A percentile compares a stretch with the other conserved stretches of the same genome.
These are phyloP conservation scores for Cyphomyrmex costatus DNA, from an alignment of 1,140 invertebrate species.

Conservation along the genomic window DNA sequence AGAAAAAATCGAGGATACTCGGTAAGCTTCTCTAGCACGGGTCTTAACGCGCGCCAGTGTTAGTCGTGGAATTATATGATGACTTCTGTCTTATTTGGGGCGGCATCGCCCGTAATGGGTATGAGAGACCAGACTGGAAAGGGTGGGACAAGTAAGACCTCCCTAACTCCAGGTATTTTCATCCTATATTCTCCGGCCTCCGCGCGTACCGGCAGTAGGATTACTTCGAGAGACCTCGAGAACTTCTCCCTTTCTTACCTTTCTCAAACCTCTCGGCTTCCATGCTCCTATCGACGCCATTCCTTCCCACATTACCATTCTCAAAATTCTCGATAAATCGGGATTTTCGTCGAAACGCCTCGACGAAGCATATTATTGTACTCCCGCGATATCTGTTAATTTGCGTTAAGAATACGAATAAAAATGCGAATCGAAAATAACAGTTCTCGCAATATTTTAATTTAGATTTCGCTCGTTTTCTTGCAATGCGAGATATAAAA, in stretches of 20 bases:
- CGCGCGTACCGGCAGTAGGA: constrained; percentile 78
- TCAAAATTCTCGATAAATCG: constrained; percentile 79
- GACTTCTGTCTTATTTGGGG: constrained; percentile 84
- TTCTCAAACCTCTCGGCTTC: constrained; percentile 61
- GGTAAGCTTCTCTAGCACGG: constrained; percentile 55
- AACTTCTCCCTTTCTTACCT: constrained; percentile 82
- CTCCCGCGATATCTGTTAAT: constrained; percentile 28
- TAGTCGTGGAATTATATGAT: constrained; percentile 85
- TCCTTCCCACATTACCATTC: constrained; percentile 74
- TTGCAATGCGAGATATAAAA: too few species aligned
- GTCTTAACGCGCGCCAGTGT: constrained; percentile 78
- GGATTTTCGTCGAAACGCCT: constrained; percentile 65
- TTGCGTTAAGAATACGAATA: not conserved
- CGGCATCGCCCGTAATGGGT: constrained; percentile 27
- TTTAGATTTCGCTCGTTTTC: too few species aligned
- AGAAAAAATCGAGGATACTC: constrained; percentile 57
- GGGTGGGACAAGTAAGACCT: constrained; percentile 82
- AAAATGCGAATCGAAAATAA: not conserved
- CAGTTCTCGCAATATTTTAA: too few species aligned
- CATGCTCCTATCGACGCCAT: constrained; percentile 44
- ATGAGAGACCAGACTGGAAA: constrained; percentile 50
- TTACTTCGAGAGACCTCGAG: constrained; percentile 84
- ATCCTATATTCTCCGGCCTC: constrained; percentile 85
- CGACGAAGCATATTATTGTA: constrained; percentile 1
- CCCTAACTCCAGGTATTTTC: constrained; percentile 87